These are phyloP conservation scores for Platyscapa corneri DNA, from an alignment of 1,140 invertebrate species.

Conservation along the genomic window DNA sequence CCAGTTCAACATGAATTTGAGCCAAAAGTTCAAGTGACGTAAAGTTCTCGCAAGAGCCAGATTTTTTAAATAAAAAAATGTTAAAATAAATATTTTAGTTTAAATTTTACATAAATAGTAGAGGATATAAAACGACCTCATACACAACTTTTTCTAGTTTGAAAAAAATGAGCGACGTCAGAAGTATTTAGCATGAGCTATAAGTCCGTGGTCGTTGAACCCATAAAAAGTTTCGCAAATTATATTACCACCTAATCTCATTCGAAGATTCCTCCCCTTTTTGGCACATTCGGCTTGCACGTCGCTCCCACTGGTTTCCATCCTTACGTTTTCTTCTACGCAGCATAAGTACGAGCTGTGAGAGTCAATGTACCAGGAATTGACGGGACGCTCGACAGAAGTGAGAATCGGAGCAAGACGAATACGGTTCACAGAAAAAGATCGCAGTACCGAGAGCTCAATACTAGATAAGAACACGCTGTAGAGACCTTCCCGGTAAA, in stretches of 20 bases:
- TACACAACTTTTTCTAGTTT: no score
- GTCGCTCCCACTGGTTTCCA: background rate
- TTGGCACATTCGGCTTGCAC: background rate
- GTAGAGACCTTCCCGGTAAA: conserved; percentile 17
- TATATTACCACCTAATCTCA: conserved; percentile 15
- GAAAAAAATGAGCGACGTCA: background rate
- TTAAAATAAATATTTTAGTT: no score
- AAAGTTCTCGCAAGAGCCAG: no score
- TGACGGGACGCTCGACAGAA: background rate
- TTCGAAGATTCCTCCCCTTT: background rate
- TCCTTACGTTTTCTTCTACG: background rate
- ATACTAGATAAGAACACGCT: conserved; percentile 18
- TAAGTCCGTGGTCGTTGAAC: background rate
- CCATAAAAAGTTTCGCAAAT: conserved; percentile 1
- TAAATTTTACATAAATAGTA: no score
- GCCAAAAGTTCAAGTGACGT: no score
- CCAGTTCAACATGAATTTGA: no score
- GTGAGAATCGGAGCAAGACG: conserved; percentile 43
- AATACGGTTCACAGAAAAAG: conserved; percentile 26
- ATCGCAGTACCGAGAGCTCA: background rate
- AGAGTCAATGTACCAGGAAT: conserved; percentile 1
- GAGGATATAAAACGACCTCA: no score
- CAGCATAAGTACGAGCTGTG: background rate
- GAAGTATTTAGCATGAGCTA: background rate
- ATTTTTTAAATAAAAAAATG: no score